A percentile compares a stretch with the other conserved stretches of the same genome.
These are phyloP conservation scores for Frieseomelitta varia DNA, from an alignment of 1,140 invertebrate species.

Conservation along the genomic window DNA sequence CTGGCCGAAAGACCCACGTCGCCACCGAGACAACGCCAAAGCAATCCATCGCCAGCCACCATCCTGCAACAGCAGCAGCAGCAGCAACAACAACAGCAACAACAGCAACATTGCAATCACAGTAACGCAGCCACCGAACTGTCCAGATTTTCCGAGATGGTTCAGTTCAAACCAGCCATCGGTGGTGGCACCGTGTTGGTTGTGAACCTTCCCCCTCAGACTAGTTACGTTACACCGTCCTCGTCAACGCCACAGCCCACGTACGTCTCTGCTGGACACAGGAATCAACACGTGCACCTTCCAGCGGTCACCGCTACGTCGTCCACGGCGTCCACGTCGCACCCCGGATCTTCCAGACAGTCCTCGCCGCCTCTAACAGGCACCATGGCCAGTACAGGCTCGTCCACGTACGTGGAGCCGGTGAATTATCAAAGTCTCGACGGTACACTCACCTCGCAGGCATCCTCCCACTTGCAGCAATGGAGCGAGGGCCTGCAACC, in stretches of 20 bases:
- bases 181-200: constrained; percentile 89
- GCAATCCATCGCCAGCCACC: constrained; percentile 52
- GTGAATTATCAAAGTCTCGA: constrained; percentile 77
- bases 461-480: constrained; percentile 76
- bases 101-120: constrained; percentile 74
- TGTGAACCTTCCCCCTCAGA: constrained; percentile 88
- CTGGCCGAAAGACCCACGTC: constrained; percentile 82
- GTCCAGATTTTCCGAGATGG: constrained; percentile 82
- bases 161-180: constrained; percentile 85
- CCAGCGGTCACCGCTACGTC: constrained; percentile 54
- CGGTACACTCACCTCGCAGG: constrained; percentile 71
- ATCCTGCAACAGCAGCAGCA: constrained; percentile 54
- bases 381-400: constrained; percentile 80
- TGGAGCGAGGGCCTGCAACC: constrained; percentile 80
- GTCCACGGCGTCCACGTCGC: constrained; percentile 59
- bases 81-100: constrained; percentile 66
- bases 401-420: constrained; percentile 83
- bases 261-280: constrained; percentile 55
- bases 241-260: constrained; percentile 75
- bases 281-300: constrained; percentile 48
- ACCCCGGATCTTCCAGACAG: constrained; percentile 64
- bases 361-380: constrained; percentile 75
- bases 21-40: constrained; percentile 74
- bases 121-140: constrained; percentile 78
- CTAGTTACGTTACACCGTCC: constrained; percentile 69